A percentile compares a stretch with the other conserved stretches of the same genome.
Evolutionary conservation across 2,113 vertebrate genomes (phyloP).

Genomic region (Clarias gariepinus): DNA sequence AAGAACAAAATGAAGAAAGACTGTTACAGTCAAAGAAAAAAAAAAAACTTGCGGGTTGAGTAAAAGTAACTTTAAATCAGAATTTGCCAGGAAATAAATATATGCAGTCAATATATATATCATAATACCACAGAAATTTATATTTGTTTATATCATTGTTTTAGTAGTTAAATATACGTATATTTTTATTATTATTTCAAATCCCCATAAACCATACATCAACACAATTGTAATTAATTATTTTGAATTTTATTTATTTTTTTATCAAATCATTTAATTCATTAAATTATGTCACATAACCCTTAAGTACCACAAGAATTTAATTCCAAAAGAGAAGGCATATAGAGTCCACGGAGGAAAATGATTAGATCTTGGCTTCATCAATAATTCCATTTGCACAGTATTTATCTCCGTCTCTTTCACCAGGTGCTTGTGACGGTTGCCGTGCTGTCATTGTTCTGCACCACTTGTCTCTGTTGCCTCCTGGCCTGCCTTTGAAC

Average conservation of each 20-base stretch:
- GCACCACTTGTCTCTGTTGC: conserved; percentile 41
- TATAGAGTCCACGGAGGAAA: neutral
- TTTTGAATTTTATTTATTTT: neutral
- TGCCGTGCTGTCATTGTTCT: neutral
- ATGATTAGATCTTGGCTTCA: neutral
- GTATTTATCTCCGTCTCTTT: neutral
- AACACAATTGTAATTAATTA: neutral
- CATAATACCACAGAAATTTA: neutral
- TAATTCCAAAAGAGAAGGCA: neutral
- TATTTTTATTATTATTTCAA: neutral
- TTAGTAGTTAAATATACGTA: neutral
- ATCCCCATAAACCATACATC: neutral
- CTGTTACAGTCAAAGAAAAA: too few species aligned
- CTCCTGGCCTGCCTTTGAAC: conserved; percentile 57
- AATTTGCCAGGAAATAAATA: too few species aligned
- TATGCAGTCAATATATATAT: neutral
- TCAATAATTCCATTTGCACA: neutral
- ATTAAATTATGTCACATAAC: neutral
- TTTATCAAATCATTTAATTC: neutral
- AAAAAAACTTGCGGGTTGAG: too few species aligned
- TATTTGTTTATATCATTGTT: neutral
- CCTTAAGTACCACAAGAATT: neutral
- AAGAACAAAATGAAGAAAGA: too few species aligned
- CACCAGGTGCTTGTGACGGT: conserved; percentile 28
- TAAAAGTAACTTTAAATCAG: too few species aligned